A percentile compares a stretch with the other conserved stretches of the same genome.
Evolutionary conservation across 1,140 invertebrate genomes (phyloP).

Genomic region (Kradibia gibbosae): DNA sequence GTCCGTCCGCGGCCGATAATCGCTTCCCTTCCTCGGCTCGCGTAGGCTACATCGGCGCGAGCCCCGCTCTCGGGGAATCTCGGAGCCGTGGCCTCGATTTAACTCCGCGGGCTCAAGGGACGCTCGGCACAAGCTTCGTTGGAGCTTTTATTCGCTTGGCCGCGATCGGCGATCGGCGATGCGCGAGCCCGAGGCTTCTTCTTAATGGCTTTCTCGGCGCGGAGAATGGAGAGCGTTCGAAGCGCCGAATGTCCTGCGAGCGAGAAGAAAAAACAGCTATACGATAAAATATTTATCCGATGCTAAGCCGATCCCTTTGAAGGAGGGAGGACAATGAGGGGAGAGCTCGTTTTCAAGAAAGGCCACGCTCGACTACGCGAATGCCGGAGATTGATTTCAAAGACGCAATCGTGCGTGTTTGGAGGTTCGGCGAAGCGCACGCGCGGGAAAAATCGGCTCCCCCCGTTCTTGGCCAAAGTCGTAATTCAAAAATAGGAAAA

Average conservation of each 20-base stretch:
- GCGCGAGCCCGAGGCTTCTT: no score
- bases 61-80: no score
- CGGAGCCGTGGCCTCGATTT: no score
- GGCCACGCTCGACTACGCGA: not conserved
- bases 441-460: not conserved
- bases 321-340: constrained; percentile 8
- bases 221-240: not conserved
- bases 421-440: not conserved
- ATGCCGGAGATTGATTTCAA: constrained; percentile 35
- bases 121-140: no score
- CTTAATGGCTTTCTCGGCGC: no score
- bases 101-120: no score
- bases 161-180: not conserved
- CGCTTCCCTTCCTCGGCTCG: no score
- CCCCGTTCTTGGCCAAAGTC: constrained; percentile 43
- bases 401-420: constrained; percentile 37
- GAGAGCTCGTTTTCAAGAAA: not conserved
- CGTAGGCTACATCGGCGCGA: no score
- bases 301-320: not conserved
- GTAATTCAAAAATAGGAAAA: constrained; percentile 63
- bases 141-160: not conserved
- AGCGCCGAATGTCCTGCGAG: not conserved
- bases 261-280: not conserved
- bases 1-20: no score
- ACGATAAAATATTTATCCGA: constrained; percentile 35